Base-by-base conservation (phyloP, 1,140 invertebrate genomes). In the Tetramorium parvispinum region DNA sequence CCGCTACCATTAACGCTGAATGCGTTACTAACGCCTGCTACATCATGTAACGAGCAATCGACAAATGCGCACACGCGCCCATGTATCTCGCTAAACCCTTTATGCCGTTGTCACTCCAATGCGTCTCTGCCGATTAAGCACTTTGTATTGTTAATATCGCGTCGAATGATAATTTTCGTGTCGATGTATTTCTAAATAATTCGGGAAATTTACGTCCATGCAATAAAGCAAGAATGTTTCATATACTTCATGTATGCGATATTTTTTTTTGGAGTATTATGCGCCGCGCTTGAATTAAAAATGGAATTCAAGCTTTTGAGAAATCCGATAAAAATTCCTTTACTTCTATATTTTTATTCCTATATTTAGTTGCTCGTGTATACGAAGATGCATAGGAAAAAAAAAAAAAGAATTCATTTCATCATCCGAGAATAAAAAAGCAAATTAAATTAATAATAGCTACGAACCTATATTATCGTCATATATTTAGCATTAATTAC, bases 1-100 rank as follows among this genome's bases (percentile, higher is more conserved):
- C 79, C 24, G 53, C 79, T 71, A 55, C 65, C 78, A 82, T 71
- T 68, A 81, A 43, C 77, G 77, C 16, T 81, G 63, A 70, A 81
- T 81, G 37, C 65, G 65, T 71, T 71, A 55, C 66, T 71, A 71
- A 82, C 66, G 53, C 46, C 6, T 53, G 66, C 37, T 59, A 57
- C 51, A 73, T 73, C 79, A 40, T 73, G 79, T 46, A 70, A 68
- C 77, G 32, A 81, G 63, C 66, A 59, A 73, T 73, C 79, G 79
- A 82, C 79, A 73, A 73, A 83, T 59, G 53, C 24, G 37, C 51
- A 21, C 37, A 16, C 46, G 40, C 76, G 40, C 24, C 51, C 40
- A 3, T 55, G 43, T 55, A 37, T 53, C 32, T 21, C n/a, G 51
- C 43, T 59, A 46, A 82, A 55, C 53, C 43, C 55, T 81, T 81